Evolutionary conservation across 2,113 vertebrate genomes (phyloP).

Genomic region (Phycodurus eques): DNA sequence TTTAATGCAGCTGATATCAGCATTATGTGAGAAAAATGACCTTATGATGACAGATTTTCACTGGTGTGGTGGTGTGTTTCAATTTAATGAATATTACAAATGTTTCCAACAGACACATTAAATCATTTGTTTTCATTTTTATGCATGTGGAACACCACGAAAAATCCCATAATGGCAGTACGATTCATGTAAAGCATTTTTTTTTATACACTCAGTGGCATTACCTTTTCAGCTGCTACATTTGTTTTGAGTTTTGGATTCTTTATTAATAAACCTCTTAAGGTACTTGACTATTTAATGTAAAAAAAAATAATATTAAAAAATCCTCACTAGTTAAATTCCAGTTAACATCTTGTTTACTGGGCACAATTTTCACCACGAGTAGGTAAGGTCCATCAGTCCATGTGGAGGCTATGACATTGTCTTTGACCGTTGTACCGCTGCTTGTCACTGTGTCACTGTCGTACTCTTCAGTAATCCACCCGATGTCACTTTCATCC

Average conservation of each 20-base stretch:
- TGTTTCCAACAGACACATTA: neutral
- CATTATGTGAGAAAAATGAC: neutral
- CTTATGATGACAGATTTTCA: neutral
- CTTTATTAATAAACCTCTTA: neutral
- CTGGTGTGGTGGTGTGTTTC: neutral
- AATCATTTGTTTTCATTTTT: neutral
- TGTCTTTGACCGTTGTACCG: constrained; percentile 32
- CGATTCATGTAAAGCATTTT: neutral
- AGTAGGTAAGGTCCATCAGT: constrained; percentile 84
- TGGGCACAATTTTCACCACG: constrained; percentile 71
- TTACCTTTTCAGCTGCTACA: neutral
- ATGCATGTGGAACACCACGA: neutral
- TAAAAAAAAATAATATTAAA: neutral
- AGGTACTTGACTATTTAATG: neutral
- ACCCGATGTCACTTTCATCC: constrained; percentile 48
- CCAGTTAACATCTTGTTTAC: constrained; percentile 70
- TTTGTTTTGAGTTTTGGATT: neutral
- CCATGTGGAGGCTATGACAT: constrained; percentile 80
- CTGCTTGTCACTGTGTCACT: constrained; percentile 27
- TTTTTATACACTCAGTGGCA: neutral
- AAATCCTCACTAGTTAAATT: constrained; percentile 77
- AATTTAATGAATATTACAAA: neutral
- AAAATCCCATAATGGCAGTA: neutral
- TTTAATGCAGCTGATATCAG: neutral
- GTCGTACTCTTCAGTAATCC: constrained; percentile 55